Percentiles rank a stretch among this genome's conserved stretches.
Conservation (phyloP, 2,888 invertebrate species). For the Hirtodrosophila histrioides region DNA sequence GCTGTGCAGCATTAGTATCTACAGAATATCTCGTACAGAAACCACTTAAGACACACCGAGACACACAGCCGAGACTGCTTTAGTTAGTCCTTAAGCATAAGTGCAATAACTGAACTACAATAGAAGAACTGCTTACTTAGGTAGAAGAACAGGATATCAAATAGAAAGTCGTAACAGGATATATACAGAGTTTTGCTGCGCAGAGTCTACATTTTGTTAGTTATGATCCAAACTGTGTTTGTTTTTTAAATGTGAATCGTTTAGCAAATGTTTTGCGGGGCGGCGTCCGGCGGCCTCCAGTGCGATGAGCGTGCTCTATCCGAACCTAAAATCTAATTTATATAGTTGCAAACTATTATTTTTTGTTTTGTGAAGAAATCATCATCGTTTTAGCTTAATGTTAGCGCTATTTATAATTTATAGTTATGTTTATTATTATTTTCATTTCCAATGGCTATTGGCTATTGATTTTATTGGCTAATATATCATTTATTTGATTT, state of each 20-base stretch:
- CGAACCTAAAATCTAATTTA: constrained; percentile 46
- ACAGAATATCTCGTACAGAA: constrained; percentile 16
- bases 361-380: constrained; percentile 33
- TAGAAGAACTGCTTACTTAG: background rate
- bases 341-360: constrained; percentile 40
- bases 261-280: constrained; percentile 31
- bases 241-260: constrained; percentile 7
- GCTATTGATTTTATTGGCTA: constrained; percentile 18
- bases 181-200: constrained; percentile 52
- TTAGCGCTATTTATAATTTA: constrained; percentile 62
- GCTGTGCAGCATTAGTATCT: background rate
- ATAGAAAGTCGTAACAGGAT: background rate
- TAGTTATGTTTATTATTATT: constrained; percentile 58
- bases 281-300: constrained; percentile 20
- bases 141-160: background rate
- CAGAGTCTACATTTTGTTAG: constrained; percentile 63
- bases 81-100: constrained; percentile 73
- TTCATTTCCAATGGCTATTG: constrained; percentile 17
- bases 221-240: constrained; percentile 42
- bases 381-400: constrained; percentile 57
- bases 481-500: constrained; percentile 28
- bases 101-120: constrained; percentile 64
- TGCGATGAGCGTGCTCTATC: constrained; percentile 73
- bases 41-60: constrained; percentile 43
- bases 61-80: constrained; percentile 73